Evolutionary conservation across 2,888 invertebrate genomes (phyloP).

Genomic region (Automeris io): DNA sequence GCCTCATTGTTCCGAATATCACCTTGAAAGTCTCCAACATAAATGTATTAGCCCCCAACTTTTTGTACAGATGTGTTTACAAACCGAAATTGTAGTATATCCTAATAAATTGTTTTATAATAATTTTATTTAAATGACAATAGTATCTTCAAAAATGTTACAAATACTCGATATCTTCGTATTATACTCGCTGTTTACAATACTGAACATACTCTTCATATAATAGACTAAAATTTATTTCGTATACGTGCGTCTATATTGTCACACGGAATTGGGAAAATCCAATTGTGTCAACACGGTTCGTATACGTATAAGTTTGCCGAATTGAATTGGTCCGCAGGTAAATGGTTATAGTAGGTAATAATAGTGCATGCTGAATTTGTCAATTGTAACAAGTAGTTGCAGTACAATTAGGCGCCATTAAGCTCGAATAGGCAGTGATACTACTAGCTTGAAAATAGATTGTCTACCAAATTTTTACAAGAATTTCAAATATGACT

Average conservation of each 20-base stretch:
- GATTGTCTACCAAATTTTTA: slow-evolving; percentile 1
- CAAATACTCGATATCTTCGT: neutral
- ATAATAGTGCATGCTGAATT: slow-evolving; percentile 43
- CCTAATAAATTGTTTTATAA: neutral
- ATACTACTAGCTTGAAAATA: slow-evolving; percentile 2
- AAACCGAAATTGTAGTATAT: no score
- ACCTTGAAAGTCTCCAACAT: neutral
- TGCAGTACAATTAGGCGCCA: slow-evolving; percentile 50
- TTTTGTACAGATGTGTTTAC: no score
- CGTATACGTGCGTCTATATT: slow-evolving; percentile 39
- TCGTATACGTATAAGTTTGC: slow-evolving; percentile 36
- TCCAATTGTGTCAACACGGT: slow-evolving; percentile 48
- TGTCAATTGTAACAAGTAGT: slow-evolving; percentile 36
- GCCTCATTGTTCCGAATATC: no score
- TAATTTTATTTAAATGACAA: neutral
- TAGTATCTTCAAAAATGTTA: neutral
- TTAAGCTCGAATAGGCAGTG: slow-evolving; percentile 22
- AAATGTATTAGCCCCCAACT: neutral
- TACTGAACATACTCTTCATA: slow-evolving; percentile 1
- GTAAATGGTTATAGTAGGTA: slow-evolving; percentile 54
- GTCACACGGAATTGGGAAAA: slow-evolving; percentile 54
- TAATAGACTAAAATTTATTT: slow-evolving; percentile 35
- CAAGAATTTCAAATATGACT: no score
- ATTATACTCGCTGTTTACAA: slow-evolving; percentile 2
- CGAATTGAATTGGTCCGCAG: slow-evolving; percentile 51